phyloP scores from a whole-genome alignment of 2,888 invertebrate genomes.

The Digitonthophagus gazella region DNA sequence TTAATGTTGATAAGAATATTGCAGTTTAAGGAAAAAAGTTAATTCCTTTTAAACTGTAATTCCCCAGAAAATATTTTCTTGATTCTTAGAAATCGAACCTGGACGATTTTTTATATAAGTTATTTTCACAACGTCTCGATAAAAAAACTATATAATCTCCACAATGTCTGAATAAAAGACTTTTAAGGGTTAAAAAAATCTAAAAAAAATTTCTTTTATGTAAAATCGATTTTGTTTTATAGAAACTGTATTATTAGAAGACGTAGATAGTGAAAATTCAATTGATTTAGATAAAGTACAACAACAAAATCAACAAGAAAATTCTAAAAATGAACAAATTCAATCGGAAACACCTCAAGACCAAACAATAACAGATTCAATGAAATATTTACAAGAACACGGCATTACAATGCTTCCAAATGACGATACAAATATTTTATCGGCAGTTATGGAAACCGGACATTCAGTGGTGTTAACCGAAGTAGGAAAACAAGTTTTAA shows the following conservation, averaged over 20 bases:
- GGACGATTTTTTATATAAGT: no score
- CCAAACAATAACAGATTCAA: constrained; percentile 46
- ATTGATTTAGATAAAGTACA: constrained; percentile 29
- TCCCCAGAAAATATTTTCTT: no score
- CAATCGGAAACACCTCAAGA: constrained; percentile 10
- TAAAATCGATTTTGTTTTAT: constrained; percentile 11
- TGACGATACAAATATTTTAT: constrained; percentile 71
- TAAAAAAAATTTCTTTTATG: no score
- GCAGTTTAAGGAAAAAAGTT: no score
- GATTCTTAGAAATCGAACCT: no score
- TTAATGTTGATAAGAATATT: no score
- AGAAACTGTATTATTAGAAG: constrained; percentile 34
- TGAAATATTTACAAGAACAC: constrained; percentile 76
- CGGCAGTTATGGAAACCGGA: constrained; percentile 80
- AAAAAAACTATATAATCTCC: no score
- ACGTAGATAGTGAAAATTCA: constrained; percentile 32
- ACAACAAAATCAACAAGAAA: no score
- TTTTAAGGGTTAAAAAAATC: neutral
- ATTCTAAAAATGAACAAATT: no score
- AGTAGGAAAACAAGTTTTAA: constrained; percentile 73
- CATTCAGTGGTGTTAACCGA: constrained; percentile 82
- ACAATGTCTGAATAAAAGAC: no score
- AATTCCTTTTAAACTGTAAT: no score
- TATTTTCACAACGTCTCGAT: no score
- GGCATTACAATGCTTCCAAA: constrained; percentile 84